Base-by-base conservation (phyloP, 1,140 invertebrate genomes). In the Penaeus chinensis region DNA sequence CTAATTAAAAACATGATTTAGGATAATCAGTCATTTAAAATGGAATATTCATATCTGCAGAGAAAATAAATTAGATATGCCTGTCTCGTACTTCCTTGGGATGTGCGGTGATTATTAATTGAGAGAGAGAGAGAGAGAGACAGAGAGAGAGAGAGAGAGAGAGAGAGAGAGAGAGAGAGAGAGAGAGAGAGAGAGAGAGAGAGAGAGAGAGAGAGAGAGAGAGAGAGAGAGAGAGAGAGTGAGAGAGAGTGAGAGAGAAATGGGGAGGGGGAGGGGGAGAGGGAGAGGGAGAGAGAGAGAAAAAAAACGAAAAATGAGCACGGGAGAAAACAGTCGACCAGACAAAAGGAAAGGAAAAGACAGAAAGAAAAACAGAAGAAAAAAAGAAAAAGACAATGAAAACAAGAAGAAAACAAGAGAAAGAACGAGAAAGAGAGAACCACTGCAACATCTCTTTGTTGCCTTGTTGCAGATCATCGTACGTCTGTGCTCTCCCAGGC, bases 141-240 rank as follows among this genome's bases (percentile, higher is more conserved):
- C 42, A 79, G 77, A 79, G 77, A 54, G 77, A 79, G 77, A 54
- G 47, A 54, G 77, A 79, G 77, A 54, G 77, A 54, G 47, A 62
- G 61, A 24, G 54, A 62, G 79, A 81, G 79, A 62, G 79, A 60
- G 79, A 61, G 79, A 62, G 54, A 81, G 79, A 60, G 61, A 24
- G 24, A 60, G 60, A 54, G n/a, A 81, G 79, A 71, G 69, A 74
- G 69, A 74, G 69, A 74, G 69, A 71, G 69, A 71, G 69, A 71
- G 69, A 71, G 69, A 71, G 69, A 71, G 69, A 71, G n/a, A 71
- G 16, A 27, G 69, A 71, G 69, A 32, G 69, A 83, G 61, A 47
- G 20, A 65, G 32, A 69, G 37, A 69, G 66, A 42, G 37, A 20
- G 81, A 69, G 66, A 27, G 42, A 16, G 81, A 54, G 81, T 22